Percentiles rank a stretch among this genome's conserved stretches.
Conservation (phyloP, 2,113 vertebrate genomes). For the Tachysurus fulvidraco region DNA sequence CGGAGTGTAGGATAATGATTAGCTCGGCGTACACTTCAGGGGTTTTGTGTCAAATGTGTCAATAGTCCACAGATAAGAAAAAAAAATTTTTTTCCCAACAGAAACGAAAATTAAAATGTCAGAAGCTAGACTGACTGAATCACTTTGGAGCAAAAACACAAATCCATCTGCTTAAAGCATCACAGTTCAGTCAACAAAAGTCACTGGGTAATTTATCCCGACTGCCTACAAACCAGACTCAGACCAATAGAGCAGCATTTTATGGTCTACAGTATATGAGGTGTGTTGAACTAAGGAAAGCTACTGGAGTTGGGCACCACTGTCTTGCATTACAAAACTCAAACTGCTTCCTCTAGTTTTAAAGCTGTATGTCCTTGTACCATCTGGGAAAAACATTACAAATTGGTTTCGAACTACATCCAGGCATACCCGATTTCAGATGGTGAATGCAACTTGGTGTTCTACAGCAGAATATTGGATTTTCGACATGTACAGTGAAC, state of each 20-base stretch:
- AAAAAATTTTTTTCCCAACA: not conserved
- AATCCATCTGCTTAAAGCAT: not conserved
- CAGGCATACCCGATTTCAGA: not conserved
- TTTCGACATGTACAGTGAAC: conserved; percentile 55
- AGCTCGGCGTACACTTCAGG: conserved; percentile 13
- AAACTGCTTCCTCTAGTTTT: too few relatives aligned
- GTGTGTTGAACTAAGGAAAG: not conserved
- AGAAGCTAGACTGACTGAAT: too few relatives aligned
- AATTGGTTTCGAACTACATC: not conserved
- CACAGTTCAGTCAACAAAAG: not conserved
- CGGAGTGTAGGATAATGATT: conserved; percentile 57
- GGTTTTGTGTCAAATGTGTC: conserved; percentile 66
- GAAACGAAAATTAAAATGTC: too few relatives aligned
- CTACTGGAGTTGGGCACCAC: not conserved
- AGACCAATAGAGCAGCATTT: too few relatives aligned
- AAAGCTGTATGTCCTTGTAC: too few relatives aligned
- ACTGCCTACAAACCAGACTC: not conserved
- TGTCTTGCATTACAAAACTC: not conserved
- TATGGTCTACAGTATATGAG: too few relatives aligned
- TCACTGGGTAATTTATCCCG: not conserved
- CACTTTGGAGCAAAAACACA: too few relatives aligned
- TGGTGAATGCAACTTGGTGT: not conserved
- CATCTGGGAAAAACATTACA: not conserved
- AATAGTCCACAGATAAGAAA: conserved; percentile 65
- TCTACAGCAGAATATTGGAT: not conserved